A percentile compares a stretch with the other conserved stretches of the same genome.
phyloP scores from a whole-genome alignment of 2,888 invertebrate species.

The Kryphioiulus occultus region DNA sequence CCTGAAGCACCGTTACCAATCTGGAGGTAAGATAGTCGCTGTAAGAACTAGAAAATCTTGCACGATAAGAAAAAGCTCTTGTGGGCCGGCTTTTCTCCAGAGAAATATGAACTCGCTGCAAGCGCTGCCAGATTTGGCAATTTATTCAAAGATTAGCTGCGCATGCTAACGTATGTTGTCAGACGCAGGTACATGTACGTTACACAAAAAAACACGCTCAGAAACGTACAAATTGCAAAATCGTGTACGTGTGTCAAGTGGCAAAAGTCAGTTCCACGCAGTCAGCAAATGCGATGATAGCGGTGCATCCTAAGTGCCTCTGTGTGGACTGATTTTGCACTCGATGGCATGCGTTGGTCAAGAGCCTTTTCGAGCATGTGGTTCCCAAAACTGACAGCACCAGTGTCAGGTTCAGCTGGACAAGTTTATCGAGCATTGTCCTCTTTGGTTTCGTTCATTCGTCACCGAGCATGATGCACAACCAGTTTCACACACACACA shows the following conservation, averaged over 20 bases:
- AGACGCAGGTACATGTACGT: not conserved
- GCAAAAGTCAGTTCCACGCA: not conserved
- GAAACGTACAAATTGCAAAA: not conserved
- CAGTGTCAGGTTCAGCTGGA: conserved; percentile 7
- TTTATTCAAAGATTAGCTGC: conserved; percentile 30
- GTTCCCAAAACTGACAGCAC: not conserved
- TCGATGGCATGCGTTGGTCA: not conserved
- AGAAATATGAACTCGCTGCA: not conserved
- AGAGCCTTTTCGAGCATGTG: not conserved
- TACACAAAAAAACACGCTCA: not conserved
- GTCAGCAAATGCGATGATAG: not conserved
- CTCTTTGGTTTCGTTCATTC: not conserved
- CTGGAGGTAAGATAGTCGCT: not conserved
- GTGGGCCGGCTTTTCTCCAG: not conserved
- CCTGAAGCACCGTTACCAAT: conserved; percentile 11
- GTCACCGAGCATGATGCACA: not conserved
- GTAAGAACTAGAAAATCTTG: not conserved
- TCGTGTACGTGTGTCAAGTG: conserved; percentile 16
- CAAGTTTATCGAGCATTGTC: not conserved
- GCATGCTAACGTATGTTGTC: conserved; percentile 32
- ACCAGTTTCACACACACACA: too few relatives aligned
- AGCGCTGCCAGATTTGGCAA: conserved; percentile 17
- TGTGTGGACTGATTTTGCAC: not conserved
- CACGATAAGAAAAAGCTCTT: not conserved
- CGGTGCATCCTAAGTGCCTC: not conserved